Evolutionary conservation across 2,113 vertebrate genomes (phyloP), one percentile per base, ranked within the genome.

Genomic region (Climacteris rufus): DNA sequence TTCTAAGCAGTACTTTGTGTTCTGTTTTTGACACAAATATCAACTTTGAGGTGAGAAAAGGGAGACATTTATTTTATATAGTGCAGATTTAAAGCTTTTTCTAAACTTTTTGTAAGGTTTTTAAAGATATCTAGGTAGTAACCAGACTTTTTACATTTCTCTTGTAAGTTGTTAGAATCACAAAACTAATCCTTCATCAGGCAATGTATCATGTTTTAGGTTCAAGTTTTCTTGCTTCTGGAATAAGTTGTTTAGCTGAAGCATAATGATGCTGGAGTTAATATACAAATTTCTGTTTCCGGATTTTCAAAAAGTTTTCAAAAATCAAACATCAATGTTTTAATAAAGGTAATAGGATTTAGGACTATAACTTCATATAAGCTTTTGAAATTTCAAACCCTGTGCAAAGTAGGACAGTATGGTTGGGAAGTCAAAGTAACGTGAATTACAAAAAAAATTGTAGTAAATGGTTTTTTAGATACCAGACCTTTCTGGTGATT

Each of bases 31-130:
- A 74, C 71, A 76, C 31, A 50, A 87, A 13, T 47, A 84, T 68
- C 49, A 28, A 2, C 45, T 77, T 49, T 52, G 35, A 0, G 3
- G 11, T 5, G 2, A 10, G 4, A 2, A 1, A 42, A 42, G 15
- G 28, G 39, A 90, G 25, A 16, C 6, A 11, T 54, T 44, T 84
- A 40, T 54, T 63, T 82, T 70, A 31, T 60, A 13, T 6, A 52
- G 13, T 44, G 18, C 21, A 61, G 45, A n/a, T 56, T 40, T 33
- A 66, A 75, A 63, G 25, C 15, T 64, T 53, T 80, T 72, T 45
- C 27, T 42, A 47, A 45, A 56, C 13, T n/a, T 87, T 24, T 35
- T 20, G 5, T 53, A 49, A 57, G 40, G 28, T 49, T 45, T 92
- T 71, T n/a, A 65, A 69, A 56, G 69, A 25, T 6, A 63, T 14